Evolutionary conservation across 2,888 invertebrate genomes (phyloP).

Genomic region (Ophion obscuratus): DNA sequence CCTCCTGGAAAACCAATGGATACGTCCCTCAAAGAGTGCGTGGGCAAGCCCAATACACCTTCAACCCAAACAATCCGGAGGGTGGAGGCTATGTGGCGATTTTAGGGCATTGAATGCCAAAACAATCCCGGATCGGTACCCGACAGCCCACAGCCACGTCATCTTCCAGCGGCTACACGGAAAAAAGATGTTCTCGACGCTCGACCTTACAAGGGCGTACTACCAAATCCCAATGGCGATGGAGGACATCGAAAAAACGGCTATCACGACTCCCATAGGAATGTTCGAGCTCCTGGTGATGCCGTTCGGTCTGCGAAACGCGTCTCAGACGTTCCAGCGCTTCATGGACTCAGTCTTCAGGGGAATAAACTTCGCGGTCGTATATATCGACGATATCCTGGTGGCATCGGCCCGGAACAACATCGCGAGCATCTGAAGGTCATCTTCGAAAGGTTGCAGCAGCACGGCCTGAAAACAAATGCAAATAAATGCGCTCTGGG

Average conservation of each 20-base stretch:
- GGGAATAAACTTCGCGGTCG: slow-evolving; percentile 40
- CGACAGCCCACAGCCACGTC: slow-evolving; percentile 73
- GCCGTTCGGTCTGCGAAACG: slow-evolving; percentile 53
- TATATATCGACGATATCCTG: slow-evolving; percentile 78
- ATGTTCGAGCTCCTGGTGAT: slow-evolving; percentile 55
- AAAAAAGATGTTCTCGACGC: slow-evolving; percentile 62
- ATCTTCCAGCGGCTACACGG: slow-evolving; percentile 62
- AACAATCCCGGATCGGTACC: slow-evolving; percentile 63
- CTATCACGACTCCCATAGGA: slow-evolving; percentile 61
- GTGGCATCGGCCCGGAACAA: slow-evolving; percentile 33
- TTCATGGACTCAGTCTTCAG: slow-evolving; percentile 10
- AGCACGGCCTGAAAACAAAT: slow-evolving; percentile 41
- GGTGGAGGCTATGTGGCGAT: slow-evolving; percentile 69
- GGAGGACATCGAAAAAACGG: slow-evolving; percentile 57
- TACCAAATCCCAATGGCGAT: slow-evolving; percentile 46
- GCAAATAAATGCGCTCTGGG: slow-evolving; percentile 51
- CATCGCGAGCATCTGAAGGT: slow-evolving; percentile 41
- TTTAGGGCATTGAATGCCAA: slow-evolving; percentile 71
- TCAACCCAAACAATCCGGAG: slow-evolving; percentile 67
- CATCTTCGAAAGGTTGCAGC: slow-evolving; percentile 25
- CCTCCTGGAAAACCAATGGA: not conserved
- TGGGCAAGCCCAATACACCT: slow-evolving; percentile 77
- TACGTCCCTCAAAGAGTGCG: not conserved
- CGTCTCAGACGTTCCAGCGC: slow-evolving; percentile 48
- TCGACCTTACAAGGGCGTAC: slow-evolving; percentile 41